phyloP scores from a whole-genome alignment of 2,797 vertebrate species.

The Sebastes umbrosus region DNA sequence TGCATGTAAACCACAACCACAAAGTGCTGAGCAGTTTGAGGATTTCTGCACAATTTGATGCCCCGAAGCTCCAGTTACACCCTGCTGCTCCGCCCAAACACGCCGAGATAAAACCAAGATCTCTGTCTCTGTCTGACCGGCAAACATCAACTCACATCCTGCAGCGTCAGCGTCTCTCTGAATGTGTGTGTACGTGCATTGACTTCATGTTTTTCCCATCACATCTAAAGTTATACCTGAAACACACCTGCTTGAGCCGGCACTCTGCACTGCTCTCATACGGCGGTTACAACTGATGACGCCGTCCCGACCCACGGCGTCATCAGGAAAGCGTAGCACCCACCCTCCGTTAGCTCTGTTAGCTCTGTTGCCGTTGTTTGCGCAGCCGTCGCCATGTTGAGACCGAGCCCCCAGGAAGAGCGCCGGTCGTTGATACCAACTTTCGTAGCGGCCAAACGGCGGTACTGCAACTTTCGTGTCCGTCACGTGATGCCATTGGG shows the following conservation, averaged over 20 bases:
- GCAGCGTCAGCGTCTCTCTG: not conserved
- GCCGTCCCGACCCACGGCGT: too few relatives aligned
- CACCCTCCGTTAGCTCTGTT: too few relatives aligned
- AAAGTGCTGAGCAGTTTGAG: constrained; percentile 17
- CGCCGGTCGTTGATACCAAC: too few relatives aligned
- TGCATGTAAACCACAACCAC: constrained; percentile 8
- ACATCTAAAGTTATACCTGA: not conserved
- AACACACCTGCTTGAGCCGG: not conserved
- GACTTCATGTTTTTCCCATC: not conserved
- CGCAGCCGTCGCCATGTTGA: too few relatives aligned
- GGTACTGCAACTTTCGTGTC: too few relatives aligned
- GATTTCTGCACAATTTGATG: not conserved
- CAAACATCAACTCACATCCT: constrained; percentile 5
- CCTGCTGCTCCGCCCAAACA: not conserved
- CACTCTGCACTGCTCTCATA: too few relatives aligned
- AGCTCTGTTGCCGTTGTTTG: too few relatives aligned
- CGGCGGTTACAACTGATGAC: too few relatives aligned
- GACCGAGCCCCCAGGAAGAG: too few relatives aligned
- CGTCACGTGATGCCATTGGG: too few relatives aligned
- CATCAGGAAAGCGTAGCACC: too few relatives aligned
- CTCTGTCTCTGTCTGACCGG: not conserved
- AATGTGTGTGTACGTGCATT: not conserved
- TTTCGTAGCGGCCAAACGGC: too few relatives aligned
- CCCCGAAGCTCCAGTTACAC: not conserved
- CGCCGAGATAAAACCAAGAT: not conserved